Base-by-base conservation (phyloP, 2,888 invertebrate species). In the Euspilapteryx auroguttella region DNA sequence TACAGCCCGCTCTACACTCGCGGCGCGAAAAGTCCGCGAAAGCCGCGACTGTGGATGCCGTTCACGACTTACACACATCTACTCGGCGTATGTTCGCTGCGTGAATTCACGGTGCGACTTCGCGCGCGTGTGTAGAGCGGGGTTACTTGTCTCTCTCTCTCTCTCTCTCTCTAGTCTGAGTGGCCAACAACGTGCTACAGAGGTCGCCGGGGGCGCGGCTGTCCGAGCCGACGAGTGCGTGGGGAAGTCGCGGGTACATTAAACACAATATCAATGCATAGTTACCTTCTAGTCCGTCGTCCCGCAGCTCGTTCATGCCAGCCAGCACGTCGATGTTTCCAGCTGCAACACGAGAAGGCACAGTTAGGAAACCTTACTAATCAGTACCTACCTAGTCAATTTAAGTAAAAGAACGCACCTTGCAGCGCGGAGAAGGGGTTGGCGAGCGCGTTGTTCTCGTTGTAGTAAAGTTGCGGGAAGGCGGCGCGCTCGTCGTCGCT, bases 401-500 rank as follows among this genome's bases (percentile, higher is more conserved):
- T 4, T n/a, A 12, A 8, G 6, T 7, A 3, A 4, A 13, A 15
- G 26, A 37, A 42, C 36, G 20, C 30, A 71, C 73, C 71, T 65
- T 63, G 71, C 36, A 75, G 40, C 28, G 73, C 52, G 33, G 76
- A 73, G 42, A 77, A 75, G n/a, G 76, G 75, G 40, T 75, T 76
- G 13, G 76, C 64, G 22, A 77, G 51, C 30, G 71, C 45, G 38
- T 66, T 73, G 36, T 64, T 73, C 40, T 75, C 75, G 37, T 54
- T 57, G 46, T 57, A 71, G 43, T 62, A 73, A 36, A 69, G 50
- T 32, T 61, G 69, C 34, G 59, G 68, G 39, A 64, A 73, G 38
- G 42, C 49, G 24, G 75, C 62, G 33, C 73, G 64, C 44, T 85
- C 86, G 41, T 85, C 85, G 48, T 86, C 86, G 50, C 85, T 86